Evolutionary conservation across 1,140 invertebrate species (phyloP), one percentile per base, ranked within the genome.

Genomic region (Daktulosphaira vitifoliae): DNA sequence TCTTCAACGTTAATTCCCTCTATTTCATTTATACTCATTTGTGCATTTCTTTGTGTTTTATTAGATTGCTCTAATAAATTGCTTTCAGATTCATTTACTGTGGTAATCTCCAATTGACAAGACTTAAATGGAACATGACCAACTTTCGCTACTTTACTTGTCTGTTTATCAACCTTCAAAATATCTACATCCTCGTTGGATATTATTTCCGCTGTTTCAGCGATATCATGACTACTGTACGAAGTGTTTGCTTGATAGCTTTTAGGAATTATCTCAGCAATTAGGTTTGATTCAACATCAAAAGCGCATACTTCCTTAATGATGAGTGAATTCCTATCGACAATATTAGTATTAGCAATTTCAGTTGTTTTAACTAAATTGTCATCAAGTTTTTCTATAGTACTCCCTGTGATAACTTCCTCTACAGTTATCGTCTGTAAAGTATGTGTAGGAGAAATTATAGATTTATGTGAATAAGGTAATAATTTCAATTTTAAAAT

Each of bases 391-490:
- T 75, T 64, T 18, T 74, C 76, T 15, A 81, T 67, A 53, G 74
- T 74, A 70, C 79, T 77, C 66, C 81, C 75, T 16, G 77, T 70
- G 64, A 74, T 72, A 18, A 80, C 79, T 77, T 84, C 81, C 73
- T 84, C 80, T 42, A 82, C 75, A 66, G 83, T 72, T 44, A 81
- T 72, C n/a, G 81, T 81, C 66, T 78, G 73, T 0, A 82, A 68
- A 22, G 80, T 74, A 69, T 81, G 79, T 1, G 76, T 74, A 11
- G 80, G 74, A 3, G 77, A 73, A 37, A 73, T 67, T 75, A 80
- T 82, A 3, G 78, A 76, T 66, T 73, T 77, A 68, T 82, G 79
- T 26, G 73, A 73, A 67, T 82, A 80, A 7, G 82, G 82, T 26
- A 79, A 68, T 51, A 79, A 76, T 46, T 76, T 75, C 16, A 73